Evolutionary conservation across 92 coral and sea anemone genomes (phyloP), one percentile per base, ranked within the genome.

Genomic region (Paramuricea clavata): DNA sequence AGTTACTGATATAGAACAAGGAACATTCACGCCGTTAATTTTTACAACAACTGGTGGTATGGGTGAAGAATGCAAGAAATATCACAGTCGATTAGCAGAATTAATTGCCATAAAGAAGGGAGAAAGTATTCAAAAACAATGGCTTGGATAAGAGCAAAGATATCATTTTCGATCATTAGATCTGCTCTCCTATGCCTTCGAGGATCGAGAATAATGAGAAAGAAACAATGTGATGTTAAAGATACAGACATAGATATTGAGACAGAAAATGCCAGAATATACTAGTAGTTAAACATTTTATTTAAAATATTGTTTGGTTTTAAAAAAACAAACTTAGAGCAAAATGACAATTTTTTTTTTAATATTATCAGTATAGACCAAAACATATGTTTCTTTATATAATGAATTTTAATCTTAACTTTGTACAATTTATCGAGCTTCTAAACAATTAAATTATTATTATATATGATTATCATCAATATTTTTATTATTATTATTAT

Each of bases 131-230:
- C 78, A 19, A 49, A 76, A 49, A 76, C 83, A 85, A 85, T 85
- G 25, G 50, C 81, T 26, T 85, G 88, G 88, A 85, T 73, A 11
- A 27, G 65, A 33, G 88, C 88, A 30, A 85, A 50, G 50, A 74
- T 68, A 52, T 85, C 73, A 5, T 74, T 85, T 57, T 65, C 88
- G 6, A 62, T 85, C 49, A 62, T 85, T 73, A 16, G 73, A 34
- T 85, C 88, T 39, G 88, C 88, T 69, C 88, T 85, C 25, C 70
- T 85, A 32, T 85, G 83, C 61, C 89, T 74, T 35, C 42, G 83
- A 74, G 89, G 89, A 59, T 16, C 82, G 28, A 49, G 83, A 77
- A 41, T 35, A 36, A 56, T 34, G 83, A 33, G 83, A 64, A 65
- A 41, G 43, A 33, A 33, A 7, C 39, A 69, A 49, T 60, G 34